These are phyloP conservation scores for Melanogrammus aeglefinus DNA, from an alignment of 2,797 vertebrate species.

Conservation along the genomic window DNA sequence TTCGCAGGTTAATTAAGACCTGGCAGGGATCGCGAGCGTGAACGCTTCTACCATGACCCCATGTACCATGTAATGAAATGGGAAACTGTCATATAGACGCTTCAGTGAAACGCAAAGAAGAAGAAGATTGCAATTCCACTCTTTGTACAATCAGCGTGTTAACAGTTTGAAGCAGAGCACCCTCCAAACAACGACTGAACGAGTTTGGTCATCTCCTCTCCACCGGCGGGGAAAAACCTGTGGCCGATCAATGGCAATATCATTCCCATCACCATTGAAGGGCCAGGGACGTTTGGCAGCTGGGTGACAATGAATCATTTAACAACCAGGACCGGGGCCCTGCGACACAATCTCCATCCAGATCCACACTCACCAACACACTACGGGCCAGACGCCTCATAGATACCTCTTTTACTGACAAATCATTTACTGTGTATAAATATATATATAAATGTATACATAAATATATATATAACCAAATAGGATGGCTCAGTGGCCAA, in stretches of 20 bases:
- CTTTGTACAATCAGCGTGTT: not conserved
- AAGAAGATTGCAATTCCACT: too few relatives aligned
- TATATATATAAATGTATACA: too few relatives aligned
- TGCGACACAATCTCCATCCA: slow-evolving; percentile 7
- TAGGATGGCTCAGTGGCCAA: slow-evolving; percentile 3
- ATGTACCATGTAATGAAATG: too few relatives aligned
- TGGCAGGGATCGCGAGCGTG: too few relatives aligned
- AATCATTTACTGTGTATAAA: not conserved
- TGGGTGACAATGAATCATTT: slow-evolving; percentile 44
- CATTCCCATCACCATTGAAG: slow-evolving; percentile 38
- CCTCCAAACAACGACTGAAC: not conserved
- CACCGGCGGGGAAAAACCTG: slow-evolving; percentile 28
- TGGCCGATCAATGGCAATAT: slow-evolving; percentile 49
- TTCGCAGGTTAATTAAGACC: too few relatives aligned
- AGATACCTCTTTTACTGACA: slow-evolving; percentile 5
- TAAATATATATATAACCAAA: not conserved
- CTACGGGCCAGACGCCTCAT: not conserved
- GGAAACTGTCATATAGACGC: too few relatives aligned
- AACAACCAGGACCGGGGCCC: slow-evolving; percentile 26
- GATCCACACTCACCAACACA: not conserved
- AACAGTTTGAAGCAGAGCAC: not conserved
- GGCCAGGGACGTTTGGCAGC: slow-evolving; percentile 33
- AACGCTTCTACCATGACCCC: too few relatives aligned
- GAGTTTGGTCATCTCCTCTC: slow-evolving; percentile 45
- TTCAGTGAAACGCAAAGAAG: too few relatives aligned